phyloP scores from a whole-genome alignment of 2,888 invertebrate species.

The Oxycera nigricornis region DNA sequence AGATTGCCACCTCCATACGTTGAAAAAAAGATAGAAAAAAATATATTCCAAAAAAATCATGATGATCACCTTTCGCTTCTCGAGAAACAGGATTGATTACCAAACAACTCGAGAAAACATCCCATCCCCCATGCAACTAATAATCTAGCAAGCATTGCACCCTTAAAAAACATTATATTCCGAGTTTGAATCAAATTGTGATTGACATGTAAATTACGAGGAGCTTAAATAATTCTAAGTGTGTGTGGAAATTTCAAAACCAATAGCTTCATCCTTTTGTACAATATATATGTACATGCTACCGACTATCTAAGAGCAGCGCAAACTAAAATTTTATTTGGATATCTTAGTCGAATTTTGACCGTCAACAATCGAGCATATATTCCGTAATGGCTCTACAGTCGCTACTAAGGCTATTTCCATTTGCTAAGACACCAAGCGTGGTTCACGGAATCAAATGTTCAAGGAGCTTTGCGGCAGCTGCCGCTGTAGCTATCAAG shows the following conservation, averaged over 20 bases:
- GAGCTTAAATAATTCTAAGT: background rate
- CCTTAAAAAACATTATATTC: background rate
- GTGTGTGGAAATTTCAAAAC: background rate
- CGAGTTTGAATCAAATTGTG: background rate
- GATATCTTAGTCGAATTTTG: background rate
- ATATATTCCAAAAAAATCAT: no score
- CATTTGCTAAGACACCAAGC: background rate
- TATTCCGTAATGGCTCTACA: background rate
- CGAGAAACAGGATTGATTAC: no score
- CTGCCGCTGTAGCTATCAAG: background rate
- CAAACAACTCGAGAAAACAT: background rate
- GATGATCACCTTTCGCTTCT: no score
- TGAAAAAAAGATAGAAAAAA: no score
- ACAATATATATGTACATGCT: background rate
- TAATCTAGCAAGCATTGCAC: background rate
- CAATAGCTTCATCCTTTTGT: background rate
- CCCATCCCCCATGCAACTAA: no score
- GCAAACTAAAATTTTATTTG: background rate
- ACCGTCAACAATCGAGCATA: background rate
- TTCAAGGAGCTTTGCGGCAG: background rate
- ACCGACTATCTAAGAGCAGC: background rate
- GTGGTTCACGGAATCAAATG: background rate
- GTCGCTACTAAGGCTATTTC: background rate
- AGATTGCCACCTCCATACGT: no score
- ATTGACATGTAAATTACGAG: conserved; percentile 12